Evolutionary conservation across 2,888 invertebrate genomes (phyloP).

Genomic region (Polyploca ridens): DNA sequence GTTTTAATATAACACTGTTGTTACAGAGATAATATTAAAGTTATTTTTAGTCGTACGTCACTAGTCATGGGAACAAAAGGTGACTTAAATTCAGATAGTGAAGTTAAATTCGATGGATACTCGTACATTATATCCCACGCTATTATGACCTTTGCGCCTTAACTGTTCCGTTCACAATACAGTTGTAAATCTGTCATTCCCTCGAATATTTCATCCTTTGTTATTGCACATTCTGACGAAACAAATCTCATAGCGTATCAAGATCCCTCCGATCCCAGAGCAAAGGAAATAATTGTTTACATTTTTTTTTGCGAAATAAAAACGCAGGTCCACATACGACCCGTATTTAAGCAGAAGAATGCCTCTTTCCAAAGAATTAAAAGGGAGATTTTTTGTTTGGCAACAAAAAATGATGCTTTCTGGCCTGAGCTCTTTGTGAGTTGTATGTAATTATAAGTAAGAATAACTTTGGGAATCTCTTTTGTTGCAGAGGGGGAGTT

Average conservation of each 20-base stretch:
- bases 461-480: conserved; percentile 81
- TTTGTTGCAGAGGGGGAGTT: conserved; percentile 76
- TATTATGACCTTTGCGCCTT: conserved; percentile 38
- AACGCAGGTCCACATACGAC: conserved; percentile 57
- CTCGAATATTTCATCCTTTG: conserved; percentile 29
- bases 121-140: conserved; percentile 32
- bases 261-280: conserved; percentile 38
- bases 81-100: background rate
- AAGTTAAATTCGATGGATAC: conserved; percentile 24
- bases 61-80: background rate
- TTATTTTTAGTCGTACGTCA: background rate
- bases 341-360: conserved; percentile 57
- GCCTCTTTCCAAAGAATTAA: conserved; percentile 55
- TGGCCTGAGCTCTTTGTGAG: conserved; percentile 73
- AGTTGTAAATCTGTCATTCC: conserved; percentile 29
- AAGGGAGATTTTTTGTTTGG: conserved; percentile 59
- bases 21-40: background rate
- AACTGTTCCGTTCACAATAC: conserved; percentile 37
- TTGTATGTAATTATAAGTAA: conserved; percentile 79
- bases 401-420: conserved; percentile 66
- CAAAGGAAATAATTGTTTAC: conserved; percentile 70
- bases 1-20: background rate
- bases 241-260: conserved; percentile 42
- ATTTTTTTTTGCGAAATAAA: conserved; percentile 69
- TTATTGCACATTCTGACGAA: conserved; percentile 42